phyloP scores from a whole-genome alignment of 2,888 invertebrate genomes.

The Beris morrisii region DNA sequence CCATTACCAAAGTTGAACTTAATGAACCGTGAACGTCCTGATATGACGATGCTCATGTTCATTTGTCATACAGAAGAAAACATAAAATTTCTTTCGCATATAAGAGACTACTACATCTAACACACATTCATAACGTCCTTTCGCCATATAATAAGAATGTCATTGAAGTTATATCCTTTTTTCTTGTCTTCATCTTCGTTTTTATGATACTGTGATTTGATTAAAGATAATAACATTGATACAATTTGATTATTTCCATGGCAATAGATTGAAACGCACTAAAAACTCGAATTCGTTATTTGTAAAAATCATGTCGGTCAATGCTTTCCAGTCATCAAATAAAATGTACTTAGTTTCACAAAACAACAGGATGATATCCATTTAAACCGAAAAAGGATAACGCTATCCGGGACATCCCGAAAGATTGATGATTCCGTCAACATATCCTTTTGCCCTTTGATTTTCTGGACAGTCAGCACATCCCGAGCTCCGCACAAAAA shows the following conservation, averaged over 20 bases:
- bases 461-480: constrained; percentile 17
- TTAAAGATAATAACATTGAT: constrained; percentile 4
- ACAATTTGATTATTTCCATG: neutral
- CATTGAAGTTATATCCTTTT: constrained; percentile 3
- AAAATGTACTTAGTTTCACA: too few species aligned
- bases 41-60: constrained; percentile 22
- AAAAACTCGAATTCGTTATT: too few species aligned
- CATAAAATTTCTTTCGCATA: neutral
- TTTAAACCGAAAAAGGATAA: too few species aligned
- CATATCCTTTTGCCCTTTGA: constrained; percentile 10
- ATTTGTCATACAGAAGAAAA: constrained; percentile 6
- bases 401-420: too few species aligned
- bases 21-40: constrained; percentile 27
- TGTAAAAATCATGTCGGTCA: too few species aligned
- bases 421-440: constrained; percentile 21
- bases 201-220: constrained; percentile 15
- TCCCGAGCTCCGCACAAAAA: neutral
- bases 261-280: too few species aligned
- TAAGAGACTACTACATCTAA: neutral
- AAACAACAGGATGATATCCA: too few species aligned
- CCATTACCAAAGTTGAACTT: constrained; percentile 25
- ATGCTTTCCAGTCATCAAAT: too few species aligned
- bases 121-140: neutral
- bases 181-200: neutral
- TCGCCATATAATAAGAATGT: neutral